Conservation (phyloP, 2,113 vertebrate species). For the Scopus umbretta region DNA sequence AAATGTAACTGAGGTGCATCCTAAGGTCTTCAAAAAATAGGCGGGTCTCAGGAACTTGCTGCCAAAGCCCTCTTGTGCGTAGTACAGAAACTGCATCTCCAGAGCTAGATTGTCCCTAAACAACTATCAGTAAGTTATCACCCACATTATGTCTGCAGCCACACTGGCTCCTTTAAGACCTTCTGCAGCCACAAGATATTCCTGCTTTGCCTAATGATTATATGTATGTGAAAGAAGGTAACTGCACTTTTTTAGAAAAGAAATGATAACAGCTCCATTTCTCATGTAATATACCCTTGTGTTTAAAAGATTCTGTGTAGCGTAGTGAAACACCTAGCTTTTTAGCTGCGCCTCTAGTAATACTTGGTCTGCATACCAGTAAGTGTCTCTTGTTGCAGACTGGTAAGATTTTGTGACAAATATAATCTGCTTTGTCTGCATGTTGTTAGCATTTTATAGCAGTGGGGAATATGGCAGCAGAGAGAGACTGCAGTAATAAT, state of each 20-base stretch:
- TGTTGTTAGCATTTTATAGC: background rate
- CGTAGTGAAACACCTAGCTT: background rate
- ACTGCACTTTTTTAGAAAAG: background rate
- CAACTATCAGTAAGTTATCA: background rate
- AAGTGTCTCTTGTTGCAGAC: background rate
- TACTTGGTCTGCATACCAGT: background rate
- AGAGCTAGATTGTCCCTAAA: background rate
- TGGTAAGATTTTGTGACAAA: background rate
- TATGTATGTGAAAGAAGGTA: background rate
- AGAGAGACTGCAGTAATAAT: conserved; percentile 26
- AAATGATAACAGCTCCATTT: background rate
- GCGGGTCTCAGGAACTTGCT: background rate
- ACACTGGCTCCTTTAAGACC: background rate
- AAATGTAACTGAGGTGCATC: background rate
- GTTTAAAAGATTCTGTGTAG: background rate
- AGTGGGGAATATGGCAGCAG: background rate
- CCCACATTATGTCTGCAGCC: background rate
- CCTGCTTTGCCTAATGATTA: background rate
- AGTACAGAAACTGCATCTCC: background rate
- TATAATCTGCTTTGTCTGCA: background rate
- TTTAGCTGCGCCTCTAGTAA: background rate
- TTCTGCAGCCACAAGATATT: background rate
- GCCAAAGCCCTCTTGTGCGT: background rate
- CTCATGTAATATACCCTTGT: background rate
- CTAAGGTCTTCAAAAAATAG: background rate